Percentiles rank a stretch among this genome's conserved stretches.
Conservation (phyloP, 2,888 invertebrate species). For the Hirtodrosophila trivittata region DNA sequence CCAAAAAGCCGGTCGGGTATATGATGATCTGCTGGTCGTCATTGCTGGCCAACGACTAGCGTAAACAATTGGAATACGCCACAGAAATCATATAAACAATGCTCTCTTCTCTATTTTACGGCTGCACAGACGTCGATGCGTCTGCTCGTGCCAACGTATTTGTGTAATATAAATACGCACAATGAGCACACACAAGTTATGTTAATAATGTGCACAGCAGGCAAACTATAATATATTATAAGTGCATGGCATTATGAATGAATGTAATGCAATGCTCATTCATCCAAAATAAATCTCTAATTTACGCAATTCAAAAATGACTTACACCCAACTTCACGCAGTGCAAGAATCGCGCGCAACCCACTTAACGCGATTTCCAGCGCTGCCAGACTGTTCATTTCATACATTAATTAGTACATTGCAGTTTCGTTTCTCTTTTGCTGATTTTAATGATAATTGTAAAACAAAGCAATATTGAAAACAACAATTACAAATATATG, state of each 20-base stretch:
- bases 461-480: conserved; percentile 42
- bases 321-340: conserved; percentile 28
- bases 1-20: conserved; percentile 81
- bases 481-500: conserved; percentile 33
- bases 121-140: conserved; percentile 49
- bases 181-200: conserved; percentile 30
- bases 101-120: conserved; percentile 39
- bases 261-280: background rate
- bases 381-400: conserved; percentile 30
- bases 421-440: conserved; percentile 50
- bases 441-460: conserved; percentile 12
- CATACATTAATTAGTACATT: conserved; percentile 29
- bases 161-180: conserved; percentile 29
- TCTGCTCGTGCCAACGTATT: conserved; percentile 59
- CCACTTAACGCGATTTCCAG: conserved; percentile 19
- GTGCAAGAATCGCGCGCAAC: conserved; percentile 23
- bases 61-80: conserved; percentile 70
- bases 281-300: no score
- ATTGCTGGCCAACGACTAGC: conserved; percentile 73
- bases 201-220: conserved; percentile 32
- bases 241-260: conserved; percentile 22
- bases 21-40: conserved; percentile 76
- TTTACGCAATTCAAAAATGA: conserved; percentile 12
- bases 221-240: conserved; percentile 3
- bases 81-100: conserved; percentile 63